Evolutionary conservation across 53 echinoderm and acorn worm genomes (phyloP), one percentile per base, ranked within the genome.

Genomic region (Arbacia lixula): DNA sequence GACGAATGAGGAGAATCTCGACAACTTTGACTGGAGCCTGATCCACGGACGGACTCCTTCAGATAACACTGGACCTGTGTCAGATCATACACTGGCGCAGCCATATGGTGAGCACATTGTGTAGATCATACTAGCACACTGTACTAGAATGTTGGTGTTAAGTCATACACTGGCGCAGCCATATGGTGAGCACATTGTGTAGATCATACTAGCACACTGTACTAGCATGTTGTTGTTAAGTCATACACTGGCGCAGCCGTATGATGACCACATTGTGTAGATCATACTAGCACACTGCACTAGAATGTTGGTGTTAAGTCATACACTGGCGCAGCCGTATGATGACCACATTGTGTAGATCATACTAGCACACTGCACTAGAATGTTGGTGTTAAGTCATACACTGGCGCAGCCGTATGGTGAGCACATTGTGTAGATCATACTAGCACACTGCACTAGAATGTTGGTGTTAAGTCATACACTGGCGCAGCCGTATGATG

Each of bases 1-100:
- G 95, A 77, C 76, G n/a, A 95, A 95, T 75, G 90, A 85, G 20
- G 83, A 64, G 33, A 85, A 68, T 5, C 38, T 69, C 0, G 95
- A 95, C 53, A 87, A 90, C 5, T 72, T 91, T 20, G 92, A 95
- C 33, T 95, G 91, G 81, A 43, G 84, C 10, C 72, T 87, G 12
- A 86, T 81, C 35, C 77, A 66, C 36, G 66, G 66, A 10, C 20
- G 66, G 37, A 66, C 95, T 14, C 67, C 53, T 36, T 86, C 64
- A 30, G 65, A 42, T 24, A 72, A 89, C 53, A 93, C 95, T 0
- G 95, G 95, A 39, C 95, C 95, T 31, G 50, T 69, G 9, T 66
- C 46, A 35, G 95, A 95, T 68, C 95, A 95, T 75, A 95, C 95
- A 10, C 60, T 84, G 41, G 28, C 9, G 66, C 36, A 36, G 21